Evolutionary conservation across 2,113 vertebrate species (phyloP), one percentile per base, ranked within the genome.

Genomic region (Hyaena hyaena): DNA sequence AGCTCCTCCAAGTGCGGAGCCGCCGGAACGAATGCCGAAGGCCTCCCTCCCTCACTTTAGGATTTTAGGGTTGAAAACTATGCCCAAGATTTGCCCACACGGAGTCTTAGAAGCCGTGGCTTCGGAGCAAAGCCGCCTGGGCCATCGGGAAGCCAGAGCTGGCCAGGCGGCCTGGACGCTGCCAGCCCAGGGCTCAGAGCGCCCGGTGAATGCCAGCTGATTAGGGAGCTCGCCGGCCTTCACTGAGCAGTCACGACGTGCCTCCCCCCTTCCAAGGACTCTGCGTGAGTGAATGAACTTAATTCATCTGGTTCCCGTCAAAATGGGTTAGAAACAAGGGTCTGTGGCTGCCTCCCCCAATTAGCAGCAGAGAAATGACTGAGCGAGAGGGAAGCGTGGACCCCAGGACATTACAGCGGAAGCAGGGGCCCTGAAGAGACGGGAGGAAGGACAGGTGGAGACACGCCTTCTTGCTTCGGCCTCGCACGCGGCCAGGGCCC

Each of bases 181-280:
- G 45, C 33, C 31, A 7, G 63, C 33, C 15, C 31, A 0, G 68
- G 17, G 16, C 39, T 31, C n/a, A 1, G 7, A 65, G 7, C 0
- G 71, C 26, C 0, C 10, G 7, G 5, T 0, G 15, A 8, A 50
- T 4, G n/a, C 23, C 21, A 3, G 2, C 26, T 0, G 5, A 31
- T 10, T 3, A 3, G 1, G 31, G 93, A 43, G n/a, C 11, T 17
- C 8, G 5, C 45, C 8, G 8, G 6, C 12, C 17, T 5, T 1
- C 14, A 6, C 4, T 0, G 6, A 28, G 23, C 73, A 3, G n/a
- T 17, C 39, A 8, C 33, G 0, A 2, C 23, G 10, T 19, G 43
- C 26, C 61, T 9, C 39, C 1, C 10, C 31, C 39, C 11, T 15
- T 5, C 63, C 15, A 5, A 16, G 24, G 39, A 31, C 65, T 12